Evolutionary conservation across 2,113 vertebrate species (phyloP).

Genomic region (Ammospiza nelsoni): DNA sequence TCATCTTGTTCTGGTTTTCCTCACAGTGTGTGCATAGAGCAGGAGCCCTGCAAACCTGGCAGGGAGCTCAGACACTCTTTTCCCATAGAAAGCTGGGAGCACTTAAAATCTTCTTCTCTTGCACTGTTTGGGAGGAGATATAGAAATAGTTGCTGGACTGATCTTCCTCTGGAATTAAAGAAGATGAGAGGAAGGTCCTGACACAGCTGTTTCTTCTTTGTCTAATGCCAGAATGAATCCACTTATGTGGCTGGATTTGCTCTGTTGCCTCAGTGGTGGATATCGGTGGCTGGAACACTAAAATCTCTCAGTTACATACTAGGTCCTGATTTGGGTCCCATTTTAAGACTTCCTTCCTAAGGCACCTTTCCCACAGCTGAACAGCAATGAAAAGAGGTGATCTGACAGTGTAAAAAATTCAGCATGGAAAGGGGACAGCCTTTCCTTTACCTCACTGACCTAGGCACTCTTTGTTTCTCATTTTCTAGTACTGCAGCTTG

Average conservation of each 20-base stretch:
- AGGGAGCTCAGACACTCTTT: not conserved
- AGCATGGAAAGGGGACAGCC: not conserved
- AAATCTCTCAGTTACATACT: not conserved
- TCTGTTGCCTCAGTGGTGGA: not conserved
- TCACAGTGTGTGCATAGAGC: rapidly evolving
- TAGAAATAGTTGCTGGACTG: not conserved
- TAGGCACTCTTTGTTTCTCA: not conserved
- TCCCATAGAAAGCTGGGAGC: not conserved
- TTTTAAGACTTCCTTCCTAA: not conserved
- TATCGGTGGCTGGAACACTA: not conserved
- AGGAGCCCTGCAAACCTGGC: not conserved
- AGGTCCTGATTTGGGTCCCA: not conserved
- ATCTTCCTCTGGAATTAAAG: not conserved
- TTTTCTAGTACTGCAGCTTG: not conserved
- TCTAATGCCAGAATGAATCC: not conserved
- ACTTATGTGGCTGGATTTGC: not conserved
- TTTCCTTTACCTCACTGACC: not conserved
- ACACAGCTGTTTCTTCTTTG: not conserved
- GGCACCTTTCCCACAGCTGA: not conserved
- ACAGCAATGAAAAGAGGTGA: not conserved
- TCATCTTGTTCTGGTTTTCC: not conserved
- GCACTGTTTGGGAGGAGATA: not conserved
- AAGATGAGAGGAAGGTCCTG: not conserved
- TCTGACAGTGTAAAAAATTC: not conserved
- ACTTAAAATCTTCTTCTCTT: not conserved